phyloP scores from a whole-genome alignment of 2,113 vertebrate genomes.

The Burhinus bistriatus region DNA sequence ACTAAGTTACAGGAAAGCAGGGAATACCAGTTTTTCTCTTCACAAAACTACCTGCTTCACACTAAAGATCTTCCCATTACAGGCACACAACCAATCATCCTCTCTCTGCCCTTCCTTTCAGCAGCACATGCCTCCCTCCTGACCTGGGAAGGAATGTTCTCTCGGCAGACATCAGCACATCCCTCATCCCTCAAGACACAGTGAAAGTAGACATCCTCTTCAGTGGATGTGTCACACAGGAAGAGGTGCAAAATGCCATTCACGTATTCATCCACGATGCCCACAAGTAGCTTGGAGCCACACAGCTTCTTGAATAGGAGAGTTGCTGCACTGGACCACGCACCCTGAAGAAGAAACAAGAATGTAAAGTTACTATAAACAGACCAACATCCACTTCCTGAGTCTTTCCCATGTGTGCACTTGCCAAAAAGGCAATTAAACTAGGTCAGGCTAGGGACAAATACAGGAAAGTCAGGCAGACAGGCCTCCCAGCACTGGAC shows the following conservation, averaged over 20 bases:
- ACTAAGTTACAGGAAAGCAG: background rate
- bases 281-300: conserved; percentile 80
- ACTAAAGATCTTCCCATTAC: background rate
- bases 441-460: background rate
- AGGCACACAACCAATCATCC: background rate
- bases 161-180: conserved; percentile 73
- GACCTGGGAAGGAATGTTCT: conserved; percentile 73
- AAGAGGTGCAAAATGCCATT: conserved; percentile 84
- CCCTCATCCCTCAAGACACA: conserved; percentile 74
- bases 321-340: conserved; percentile 79
- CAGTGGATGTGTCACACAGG: conserved; percentile 87
- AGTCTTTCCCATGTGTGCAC: background rate
- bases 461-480: background rate
- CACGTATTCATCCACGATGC: conserved; percentile 80
- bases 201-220: conserved; percentile 87
- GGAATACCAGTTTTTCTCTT: background rate
- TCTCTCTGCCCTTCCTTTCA: background rate
- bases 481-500: background rate
- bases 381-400: background rate
- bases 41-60: background rate
- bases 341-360: conserved; percentile 67
- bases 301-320: conserved; percentile 82
- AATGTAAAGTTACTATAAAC: background rate
- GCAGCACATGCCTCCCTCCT: background rate
- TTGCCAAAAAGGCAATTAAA: background rate